Percentiles rank a stretch among this genome's conserved stretches.
phyloP scores from a whole-genome alignment of 1,140 invertebrate genomes.

The Dreissena polymorpha region DNA sequence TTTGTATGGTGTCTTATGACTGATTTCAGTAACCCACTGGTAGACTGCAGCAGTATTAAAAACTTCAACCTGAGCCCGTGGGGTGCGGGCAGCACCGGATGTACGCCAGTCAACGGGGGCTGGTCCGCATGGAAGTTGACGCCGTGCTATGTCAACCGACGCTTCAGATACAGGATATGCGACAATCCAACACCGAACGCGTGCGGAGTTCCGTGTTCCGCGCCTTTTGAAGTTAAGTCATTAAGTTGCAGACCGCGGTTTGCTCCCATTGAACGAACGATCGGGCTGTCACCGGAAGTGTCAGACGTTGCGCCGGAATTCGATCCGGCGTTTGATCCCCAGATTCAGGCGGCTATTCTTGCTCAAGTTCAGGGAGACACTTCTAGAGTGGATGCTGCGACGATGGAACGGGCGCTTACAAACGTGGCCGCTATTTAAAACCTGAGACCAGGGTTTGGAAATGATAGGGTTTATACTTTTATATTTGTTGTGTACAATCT shows the following conservation, averaged over 20 bases:
- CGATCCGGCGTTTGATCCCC: no score
- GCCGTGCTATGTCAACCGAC: not conserved
- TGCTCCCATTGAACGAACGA: no score
- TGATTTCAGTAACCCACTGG: conserved; percentile 31
- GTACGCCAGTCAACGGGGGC: not conserved
- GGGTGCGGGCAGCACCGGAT: conserved; percentile 1
- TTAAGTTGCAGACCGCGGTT: not conserved
- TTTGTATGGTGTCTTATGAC: not conserved
- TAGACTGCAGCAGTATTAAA: conserved; percentile 13
- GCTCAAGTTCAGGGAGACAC: no score
- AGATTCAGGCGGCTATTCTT: no score
- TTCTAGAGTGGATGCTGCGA: no score
- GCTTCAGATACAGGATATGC: not conserved
- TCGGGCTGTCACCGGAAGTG: no score
- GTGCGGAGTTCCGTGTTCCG: not conserved
- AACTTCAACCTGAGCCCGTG: conserved; percentile 21
- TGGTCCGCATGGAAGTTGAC: not conserved
- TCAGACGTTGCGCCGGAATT: no score
- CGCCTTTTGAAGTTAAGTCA: not conserved
- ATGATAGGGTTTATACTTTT: no score
- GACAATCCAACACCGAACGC: not conserved
- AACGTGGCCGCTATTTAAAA: no score
- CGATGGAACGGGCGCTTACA: no score
- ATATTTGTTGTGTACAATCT: no score
- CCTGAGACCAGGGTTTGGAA: no score